Evolutionary conservation across 2,888 invertebrate species (phyloP).

Genomic region (Pterostichus madidus): DNA sequence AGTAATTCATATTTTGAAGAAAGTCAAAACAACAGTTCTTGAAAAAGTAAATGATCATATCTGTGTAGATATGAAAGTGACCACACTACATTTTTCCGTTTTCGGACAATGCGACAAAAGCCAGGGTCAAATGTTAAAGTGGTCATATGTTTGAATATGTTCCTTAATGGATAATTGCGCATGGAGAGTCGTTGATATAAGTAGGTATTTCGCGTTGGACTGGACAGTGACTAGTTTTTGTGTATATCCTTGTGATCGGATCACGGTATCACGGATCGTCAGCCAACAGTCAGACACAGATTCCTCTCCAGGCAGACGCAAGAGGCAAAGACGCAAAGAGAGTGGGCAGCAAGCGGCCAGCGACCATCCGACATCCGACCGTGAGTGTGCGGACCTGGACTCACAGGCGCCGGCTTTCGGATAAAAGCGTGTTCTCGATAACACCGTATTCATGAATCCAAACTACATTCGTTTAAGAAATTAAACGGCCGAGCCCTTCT

Average conservation of each 20-base stretch:
- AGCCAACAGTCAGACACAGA: not conserved
- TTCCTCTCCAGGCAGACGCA: too few relatives aligned
- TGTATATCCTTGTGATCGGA: constrained; percentile 5
- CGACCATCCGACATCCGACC: not conserved
- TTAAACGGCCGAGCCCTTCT: constrained; percentile 56
- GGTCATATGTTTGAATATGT: too few relatives aligned
- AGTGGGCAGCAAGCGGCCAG: not conserved
- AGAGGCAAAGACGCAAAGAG: constrained; percentile 4
- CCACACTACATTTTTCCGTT: too few relatives aligned
- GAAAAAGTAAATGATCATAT: too few relatives aligned
- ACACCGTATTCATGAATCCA: constrained; percentile 62
- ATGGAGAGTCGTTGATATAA: constrained; percentile 8
- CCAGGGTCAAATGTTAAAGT: too few relatives aligned
- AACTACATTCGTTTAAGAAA: constrained; percentile 61
- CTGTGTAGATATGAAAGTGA: too few relatives aligned
- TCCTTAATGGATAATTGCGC: constrained; percentile 9
- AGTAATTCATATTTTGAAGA: too few relatives aligned
- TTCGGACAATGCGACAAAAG: too few relatives aligned
- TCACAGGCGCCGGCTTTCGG: constrained; percentile 57
- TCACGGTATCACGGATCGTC: not conserved
- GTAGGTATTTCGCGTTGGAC: not conserved
- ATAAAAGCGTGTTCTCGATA: constrained; percentile 62
- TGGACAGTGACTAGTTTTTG: constrained; percentile 20
- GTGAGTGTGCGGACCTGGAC: constrained; percentile 46
- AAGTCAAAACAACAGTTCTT: too few relatives aligned